These are phyloP conservation scores for Chaetops frenatus DNA, from an alignment of 2,113 vertebrate species.

Conservation along the genomic window DNA sequence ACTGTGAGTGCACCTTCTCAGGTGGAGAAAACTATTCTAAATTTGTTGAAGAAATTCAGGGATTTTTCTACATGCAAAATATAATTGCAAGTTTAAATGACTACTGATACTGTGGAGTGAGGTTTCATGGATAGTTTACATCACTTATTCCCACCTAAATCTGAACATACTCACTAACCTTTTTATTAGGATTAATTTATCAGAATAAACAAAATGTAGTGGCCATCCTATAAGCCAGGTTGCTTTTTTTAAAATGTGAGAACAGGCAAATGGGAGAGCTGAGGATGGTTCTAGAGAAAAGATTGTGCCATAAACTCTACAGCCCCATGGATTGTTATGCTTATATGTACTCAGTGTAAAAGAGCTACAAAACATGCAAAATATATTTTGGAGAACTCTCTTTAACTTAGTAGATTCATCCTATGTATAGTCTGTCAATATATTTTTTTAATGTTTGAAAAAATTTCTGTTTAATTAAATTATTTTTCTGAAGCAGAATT, in stretches of 20 bases:
- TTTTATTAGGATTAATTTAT: neutral
- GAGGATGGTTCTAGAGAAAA: neutral
- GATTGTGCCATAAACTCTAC: neutral
- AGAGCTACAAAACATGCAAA: neutral
- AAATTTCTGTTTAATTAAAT: neutral
- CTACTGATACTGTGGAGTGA: neutral
- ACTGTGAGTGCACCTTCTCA: neutral
- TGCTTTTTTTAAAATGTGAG: neutral
- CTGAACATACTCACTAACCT: neutral
- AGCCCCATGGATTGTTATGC: neutral
- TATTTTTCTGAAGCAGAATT: neutral
- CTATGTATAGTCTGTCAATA: neutral
- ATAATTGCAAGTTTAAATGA: neutral
- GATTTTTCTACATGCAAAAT: neutral
- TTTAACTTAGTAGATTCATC: neutral
- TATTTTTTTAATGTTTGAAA: neutral
- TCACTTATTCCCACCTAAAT: neutral
- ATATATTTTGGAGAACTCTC: neutral
- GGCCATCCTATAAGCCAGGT: neutral
- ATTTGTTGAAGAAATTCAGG: neutral
- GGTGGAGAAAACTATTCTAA: neutral
- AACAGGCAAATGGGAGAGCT: neutral
- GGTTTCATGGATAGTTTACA: neutral
- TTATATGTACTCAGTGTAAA: neutral
- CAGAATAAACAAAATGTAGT: neutral